Base-by-base conservation (phyloP, 2,888 invertebrate species). In the Apodemia duryi region DNA sequence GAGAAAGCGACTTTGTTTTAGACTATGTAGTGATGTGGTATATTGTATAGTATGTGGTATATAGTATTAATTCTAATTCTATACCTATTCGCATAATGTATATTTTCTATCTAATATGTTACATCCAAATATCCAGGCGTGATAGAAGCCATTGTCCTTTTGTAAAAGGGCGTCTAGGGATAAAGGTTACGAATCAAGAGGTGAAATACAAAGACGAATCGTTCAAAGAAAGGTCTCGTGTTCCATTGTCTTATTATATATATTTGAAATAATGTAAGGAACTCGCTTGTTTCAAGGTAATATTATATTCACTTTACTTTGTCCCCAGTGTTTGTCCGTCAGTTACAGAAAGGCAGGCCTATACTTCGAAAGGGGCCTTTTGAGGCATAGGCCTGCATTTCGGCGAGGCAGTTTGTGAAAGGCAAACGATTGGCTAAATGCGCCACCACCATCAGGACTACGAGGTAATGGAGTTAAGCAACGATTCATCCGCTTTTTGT, bases 141-240 rank as follows among this genome's bases (percentile, higher is more conserved):
- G 13, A 10, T n/a, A 2, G 13, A 21, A 49, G 49, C n/a, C 35
- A 60, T 35, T 32, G 35, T 60, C 57, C 57, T 60, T 21, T 32
- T 60, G 28, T 60, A 13, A 13, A 60, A 60, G 57, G 57, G 13
- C 57, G 57, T 60, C 57, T 60, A 32, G 57, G 13, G 57, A 60
- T 35, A 35, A 60, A 35, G 57, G 57, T 32, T 6, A 49, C 5
- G 57, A 32, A 60, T 49, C 32, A 35, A 60, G 32, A 32, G 35
- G 35, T 49, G 49, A 49, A 21, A 35, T n/a, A 60, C 35, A 60
- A 32, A 60, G 35, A 60, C 57, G 57, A 35, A 11, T 35, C 6
- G 13, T 35, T 60, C 57, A 60, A 32, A 57, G 57, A 2, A 13
- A 2, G 46, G 13, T 49, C n/a, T 49, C n/a, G n/a, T 49, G 46